Percentiles rank a stretch among this genome's conserved stretches.
Conservation (phyloP, 2,888 invertebrate genomes). For the Coecobrya sp. region DNA sequence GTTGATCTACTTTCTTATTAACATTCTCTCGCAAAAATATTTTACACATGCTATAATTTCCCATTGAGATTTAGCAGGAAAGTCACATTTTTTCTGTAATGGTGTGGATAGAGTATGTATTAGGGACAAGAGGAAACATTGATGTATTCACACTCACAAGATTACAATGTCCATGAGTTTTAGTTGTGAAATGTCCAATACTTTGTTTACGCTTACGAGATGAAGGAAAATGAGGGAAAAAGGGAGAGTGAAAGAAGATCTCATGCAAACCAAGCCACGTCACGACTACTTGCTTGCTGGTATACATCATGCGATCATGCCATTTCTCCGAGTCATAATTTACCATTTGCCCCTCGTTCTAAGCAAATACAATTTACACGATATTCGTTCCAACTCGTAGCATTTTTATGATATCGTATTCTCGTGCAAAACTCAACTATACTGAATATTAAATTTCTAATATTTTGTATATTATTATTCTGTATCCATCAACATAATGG, state of each 20-base stretch:
- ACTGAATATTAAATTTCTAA: neutral
- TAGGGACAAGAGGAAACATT: constrained; percentile 67
- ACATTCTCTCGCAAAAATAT: neutral
- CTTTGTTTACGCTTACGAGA: neutral
- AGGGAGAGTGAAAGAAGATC: constrained; percentile 53
- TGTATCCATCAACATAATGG: neutral
- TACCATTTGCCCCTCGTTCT: constrained; percentile 8
- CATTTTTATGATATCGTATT: constrained; percentile 2
- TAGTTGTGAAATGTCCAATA: neutral
- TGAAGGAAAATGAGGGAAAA: neutral
- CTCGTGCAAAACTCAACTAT: neutral
- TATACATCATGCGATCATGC: constrained; percentile 45
- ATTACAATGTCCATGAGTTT: neutral
- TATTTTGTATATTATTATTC: neutral
- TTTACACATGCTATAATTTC: neutral
- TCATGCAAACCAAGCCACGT: constrained; percentile 7
- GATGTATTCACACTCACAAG: constrained; percentile 20
- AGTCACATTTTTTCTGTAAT: neutral
- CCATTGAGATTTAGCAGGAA: neutral
- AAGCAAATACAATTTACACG: neutral
- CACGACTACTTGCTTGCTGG: neutral
- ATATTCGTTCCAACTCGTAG: too few relatives aligned
- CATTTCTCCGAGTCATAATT: constrained; percentile 37
- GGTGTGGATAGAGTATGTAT: neutral
- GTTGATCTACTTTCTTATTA: constrained; percentile 53